phyloP scores from a whole-genome alignment of 2,113 vertebrate genomes.

The Campylorhamphus procurvoides region DNA sequence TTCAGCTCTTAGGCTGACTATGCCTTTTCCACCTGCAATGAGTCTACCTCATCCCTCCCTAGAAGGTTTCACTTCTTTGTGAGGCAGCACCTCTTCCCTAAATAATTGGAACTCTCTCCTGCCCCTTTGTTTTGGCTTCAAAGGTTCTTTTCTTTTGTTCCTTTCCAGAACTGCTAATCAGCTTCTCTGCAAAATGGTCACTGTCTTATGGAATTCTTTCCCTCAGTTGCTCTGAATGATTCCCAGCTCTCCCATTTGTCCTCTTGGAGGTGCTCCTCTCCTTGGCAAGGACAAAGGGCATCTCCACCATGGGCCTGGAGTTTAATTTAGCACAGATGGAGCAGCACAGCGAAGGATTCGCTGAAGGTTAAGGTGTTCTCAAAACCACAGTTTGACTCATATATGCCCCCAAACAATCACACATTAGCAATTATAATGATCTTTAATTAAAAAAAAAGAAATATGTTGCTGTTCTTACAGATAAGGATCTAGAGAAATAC shows the following conservation, averaged over 20 bases:
- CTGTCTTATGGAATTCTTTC: not conserved
- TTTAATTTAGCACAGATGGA: not conserved
- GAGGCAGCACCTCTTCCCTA: not conserved
- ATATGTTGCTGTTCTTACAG: conserved; percentile 41
- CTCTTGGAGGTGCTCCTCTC: conserved; percentile 43
- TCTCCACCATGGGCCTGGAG: not conserved
- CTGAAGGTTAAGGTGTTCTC: conserved; percentile 40
- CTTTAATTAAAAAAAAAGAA: conserved; percentile 64
- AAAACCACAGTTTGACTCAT: conserved; percentile 61
- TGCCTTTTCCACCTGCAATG: not conserved
- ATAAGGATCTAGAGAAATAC: conserved; percentile 68
- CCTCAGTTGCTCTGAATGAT: not conserved
- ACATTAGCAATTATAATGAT: conserved; percentile 68
- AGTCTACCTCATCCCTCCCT: not conserved
- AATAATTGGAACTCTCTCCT: not conserved
- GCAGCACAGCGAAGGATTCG: not conserved
- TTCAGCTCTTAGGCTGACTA: not conserved
- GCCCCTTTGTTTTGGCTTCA: not conserved
- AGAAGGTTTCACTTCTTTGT: not conserved
- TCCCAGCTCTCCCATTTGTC: not conserved
- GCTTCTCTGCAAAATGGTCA: not conserved
- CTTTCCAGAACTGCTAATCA: not conserved
- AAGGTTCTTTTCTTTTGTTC: not conserved
- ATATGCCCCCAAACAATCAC: conserved; percentile 51
- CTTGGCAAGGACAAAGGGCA: not conserved